A percentile compares a stretch with the other conserved stretches of the same genome.
These are phyloP conservation scores for Oreochromis tanganicae DNA, from an alignment of 2,113 vertebrate genomes.

Conservation along the genomic window DNA sequence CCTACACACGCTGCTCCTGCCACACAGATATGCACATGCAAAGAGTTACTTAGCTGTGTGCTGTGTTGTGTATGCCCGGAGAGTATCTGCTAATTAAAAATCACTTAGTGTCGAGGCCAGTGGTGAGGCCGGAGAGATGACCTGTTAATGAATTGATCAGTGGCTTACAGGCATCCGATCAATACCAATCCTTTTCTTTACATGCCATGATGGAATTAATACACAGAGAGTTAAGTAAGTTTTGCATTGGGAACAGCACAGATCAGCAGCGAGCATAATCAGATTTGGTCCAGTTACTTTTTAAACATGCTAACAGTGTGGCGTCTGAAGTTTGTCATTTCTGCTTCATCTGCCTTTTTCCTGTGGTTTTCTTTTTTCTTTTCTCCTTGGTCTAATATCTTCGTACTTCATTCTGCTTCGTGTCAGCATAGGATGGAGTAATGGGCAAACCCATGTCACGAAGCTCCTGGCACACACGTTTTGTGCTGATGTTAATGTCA, in stretches of 20 bases:
- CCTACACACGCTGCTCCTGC: background rate
- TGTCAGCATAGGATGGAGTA: background rate
- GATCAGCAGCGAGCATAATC: background rate
- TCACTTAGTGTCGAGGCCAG: background rate
- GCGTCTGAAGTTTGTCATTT: background rate
- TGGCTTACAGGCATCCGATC: constrained; percentile 15
- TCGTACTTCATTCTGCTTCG: background rate
- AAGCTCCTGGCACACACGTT: background rate
- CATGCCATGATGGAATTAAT: constrained; percentile 17
- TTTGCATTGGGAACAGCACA: background rate
- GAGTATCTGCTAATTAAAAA: constrained; percentile 42
- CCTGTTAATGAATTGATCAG: constrained; percentile 48
- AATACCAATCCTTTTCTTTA: constrained; percentile 5
- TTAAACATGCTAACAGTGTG: background rate
- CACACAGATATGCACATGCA: background rate
- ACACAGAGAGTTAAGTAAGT: background rate
- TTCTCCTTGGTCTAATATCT: background rate
- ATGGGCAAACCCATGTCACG: too few relatives aligned
- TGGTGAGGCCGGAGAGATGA: background rate
- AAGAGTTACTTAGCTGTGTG: background rate
- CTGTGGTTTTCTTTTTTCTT: background rate
- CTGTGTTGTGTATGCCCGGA: background rate
- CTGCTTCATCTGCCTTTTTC: background rate
- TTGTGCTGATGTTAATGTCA: background rate
- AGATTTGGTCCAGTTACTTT: background rate